phyloP scores from a whole-genome alignment of 1,140 invertebrate genomes.

The Plodia interpunctella region DNA sequence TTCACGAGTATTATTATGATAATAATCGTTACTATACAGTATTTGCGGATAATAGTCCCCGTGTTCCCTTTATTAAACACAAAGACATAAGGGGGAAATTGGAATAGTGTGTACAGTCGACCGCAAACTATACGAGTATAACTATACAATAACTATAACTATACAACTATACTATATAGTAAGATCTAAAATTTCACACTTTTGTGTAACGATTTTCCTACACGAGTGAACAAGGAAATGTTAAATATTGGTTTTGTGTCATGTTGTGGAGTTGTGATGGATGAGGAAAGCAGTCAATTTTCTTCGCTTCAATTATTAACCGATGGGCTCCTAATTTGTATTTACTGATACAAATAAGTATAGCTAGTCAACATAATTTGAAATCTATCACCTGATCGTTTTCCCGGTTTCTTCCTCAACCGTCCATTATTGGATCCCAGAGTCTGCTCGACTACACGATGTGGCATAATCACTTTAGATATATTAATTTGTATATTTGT shows the following conservation, averaged over 20 bases:
- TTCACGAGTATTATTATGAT: slow-evolving; percentile 37
- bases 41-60: slow-evolving; percentile 12
- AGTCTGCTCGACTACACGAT: no score
- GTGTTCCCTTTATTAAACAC: slow-evolving; percentile 11
- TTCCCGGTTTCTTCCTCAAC: no score
- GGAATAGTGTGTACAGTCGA: background rate
- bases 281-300: slow-evolving; percentile 4
- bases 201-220: background rate
- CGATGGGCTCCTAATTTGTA: slow-evolving; percentile 1
- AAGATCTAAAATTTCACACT: background rate
- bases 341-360: slow-evolving; percentile 6
- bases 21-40: slow-evolving; percentile 25
- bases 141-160: background rate
- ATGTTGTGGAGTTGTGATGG: background rate
- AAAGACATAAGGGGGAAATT: slow-evolving; percentile 6
- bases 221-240: background rate
- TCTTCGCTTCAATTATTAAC: slow-evolving; percentile 21
- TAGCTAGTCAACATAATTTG: no score
- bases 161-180: background rate
- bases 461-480: no score
- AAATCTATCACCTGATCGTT: no score
- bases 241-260: slow-evolving; percentile 6
- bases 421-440: no score
- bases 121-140: background rate
- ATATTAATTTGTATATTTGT: no score